phyloP scores from a whole-genome alignment of 2,797 vertebrate species.

The Cirrhinus mrigala region DNA sequence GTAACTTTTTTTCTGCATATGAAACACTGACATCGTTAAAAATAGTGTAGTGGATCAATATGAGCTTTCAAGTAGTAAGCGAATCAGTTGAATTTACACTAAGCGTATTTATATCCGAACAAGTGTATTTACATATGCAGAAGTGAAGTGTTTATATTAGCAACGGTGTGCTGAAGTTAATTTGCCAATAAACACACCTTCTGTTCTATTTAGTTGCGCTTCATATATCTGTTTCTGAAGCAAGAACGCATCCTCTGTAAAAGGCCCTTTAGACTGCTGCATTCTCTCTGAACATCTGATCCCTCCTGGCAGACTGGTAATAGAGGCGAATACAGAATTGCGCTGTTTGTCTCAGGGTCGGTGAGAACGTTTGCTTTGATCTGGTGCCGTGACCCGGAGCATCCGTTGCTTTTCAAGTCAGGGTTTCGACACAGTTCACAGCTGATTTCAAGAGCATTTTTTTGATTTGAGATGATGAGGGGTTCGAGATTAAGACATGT shows the following conservation, averaged over 20 bases:
- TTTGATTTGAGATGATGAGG: constrained; percentile 6
- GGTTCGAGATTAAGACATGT: not conserved
- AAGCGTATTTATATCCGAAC: not conserved
- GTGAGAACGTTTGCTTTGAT: constrained; percentile 36
- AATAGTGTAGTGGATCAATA: not conserved
- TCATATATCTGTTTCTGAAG: constrained; percentile 11
- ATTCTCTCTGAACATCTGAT: constrained; percentile 45
- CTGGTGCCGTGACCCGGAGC: constrained; percentile 31
- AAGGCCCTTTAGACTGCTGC: constrained; percentile 14
- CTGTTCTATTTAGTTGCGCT: not conserved
- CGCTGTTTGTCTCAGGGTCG: constrained; percentile 3
- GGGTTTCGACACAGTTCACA: not conserved
- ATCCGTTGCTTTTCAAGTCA: constrained; percentile 13
- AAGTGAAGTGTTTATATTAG: not conserved
- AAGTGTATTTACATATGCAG: constrained; percentile 8
- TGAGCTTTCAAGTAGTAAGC: not conserved
- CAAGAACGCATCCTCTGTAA: constrained; percentile 18
- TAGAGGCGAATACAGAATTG: constrained; percentile 18
- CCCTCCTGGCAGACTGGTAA: constrained; percentile 17
- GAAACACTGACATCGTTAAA: not conserved
- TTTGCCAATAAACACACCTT: not conserved
- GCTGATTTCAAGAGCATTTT: constrained; percentile 13
- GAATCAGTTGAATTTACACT: not conserved
- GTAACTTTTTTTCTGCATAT: not conserved
- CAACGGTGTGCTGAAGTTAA: not conserved